phyloP scores from a whole-genome alignment of 2,113 vertebrate genomes.

The Centropus bengalensis region DNA sequence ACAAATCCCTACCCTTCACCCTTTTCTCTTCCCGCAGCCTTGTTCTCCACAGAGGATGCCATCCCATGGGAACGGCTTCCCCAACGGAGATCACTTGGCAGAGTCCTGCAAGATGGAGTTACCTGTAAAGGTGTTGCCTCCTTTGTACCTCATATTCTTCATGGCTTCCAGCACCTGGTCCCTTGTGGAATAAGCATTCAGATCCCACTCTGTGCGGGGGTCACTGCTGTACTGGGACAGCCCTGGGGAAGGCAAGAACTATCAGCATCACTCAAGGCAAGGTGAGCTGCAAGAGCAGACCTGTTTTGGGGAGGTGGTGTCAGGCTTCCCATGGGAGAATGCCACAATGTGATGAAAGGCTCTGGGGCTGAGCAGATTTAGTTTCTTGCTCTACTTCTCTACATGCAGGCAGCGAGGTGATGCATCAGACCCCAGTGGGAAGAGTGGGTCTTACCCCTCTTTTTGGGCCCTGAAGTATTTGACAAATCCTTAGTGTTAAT shows the following conservation, averaged over 20 bases:
- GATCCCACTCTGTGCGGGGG: constrained; percentile 92
- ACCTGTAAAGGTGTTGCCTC: constrained; percentile 96
- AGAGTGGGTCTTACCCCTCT: not conserved
- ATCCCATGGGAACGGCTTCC: not conserved
- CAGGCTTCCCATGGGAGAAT: not conserved
- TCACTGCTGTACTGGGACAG: constrained; percentile 94
- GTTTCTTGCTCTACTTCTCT: not conserved
- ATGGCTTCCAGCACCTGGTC: constrained; percentile 86
- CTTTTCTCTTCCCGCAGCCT: not conserved
- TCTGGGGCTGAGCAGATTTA: not conserved
- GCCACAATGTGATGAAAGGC: not conserved
- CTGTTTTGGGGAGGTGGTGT: accelerated
- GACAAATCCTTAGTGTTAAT: not conserved
- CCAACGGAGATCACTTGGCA: not conserved
- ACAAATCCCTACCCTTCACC: accelerated
- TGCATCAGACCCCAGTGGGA: not conserved
- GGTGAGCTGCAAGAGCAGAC: not conserved
- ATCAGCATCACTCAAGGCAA: not conserved
- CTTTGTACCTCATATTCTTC: constrained; percentile 85
- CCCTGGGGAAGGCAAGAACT: constrained; percentile 69
- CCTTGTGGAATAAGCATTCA: constrained; percentile 82
- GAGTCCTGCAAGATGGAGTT: not conserved
- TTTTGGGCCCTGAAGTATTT: not conserved
- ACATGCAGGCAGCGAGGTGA: accelerated
- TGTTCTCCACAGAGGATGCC: not conserved